Evolutionary conservation across 2,797 vertebrate genomes (phyloP), one percentile per base, ranked within the genome.

Genomic region (Salmo trutta): DNA sequence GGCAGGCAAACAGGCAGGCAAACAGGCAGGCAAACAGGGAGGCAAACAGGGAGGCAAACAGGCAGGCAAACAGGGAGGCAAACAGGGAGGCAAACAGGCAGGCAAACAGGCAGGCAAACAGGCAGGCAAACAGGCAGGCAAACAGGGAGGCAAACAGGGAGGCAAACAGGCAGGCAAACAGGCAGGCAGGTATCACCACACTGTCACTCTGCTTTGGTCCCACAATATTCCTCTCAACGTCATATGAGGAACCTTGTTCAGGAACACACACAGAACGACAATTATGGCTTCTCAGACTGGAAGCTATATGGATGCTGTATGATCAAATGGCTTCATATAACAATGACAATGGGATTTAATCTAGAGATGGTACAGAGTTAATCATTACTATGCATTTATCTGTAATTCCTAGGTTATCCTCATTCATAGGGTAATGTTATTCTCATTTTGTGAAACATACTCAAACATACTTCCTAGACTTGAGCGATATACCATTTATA

Each of bases 191-290:
- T 12, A 27, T 64, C 24, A 21, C 59, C 24, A 71, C 76, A 71
- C 54, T 41, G 75, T 76, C 71, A 72, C 77, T 75, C 80, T 64
- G 0, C 70, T 47, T 33, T 33, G 31, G 73, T 74, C 52, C 65
- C 77, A 67, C 1, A 0, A 16, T 29, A 51, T 21, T 36, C 12
- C 64, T 59, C 59, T 62, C 59, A 53, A 21, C n/a, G 0, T 73
- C 19, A 6, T 75, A 79, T 71, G 77, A 33, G 7, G 67, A 52
- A 81, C 82, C 59, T 52, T 10, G 24, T 21, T 78, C 19, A 76
- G 53, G 74, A 36, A 59, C 74, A 59, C 73, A 21, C 54, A 52
- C 27, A 16, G 65, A 67, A 33, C 14, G 16, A 29, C 24, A 67
- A 10, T 6, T 4, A 67, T 17, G 5, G 29, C 65, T 67, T 7